phyloP scores from a whole-genome alignment of 2,113 vertebrate species.

The Megalops atlanticus region DNA sequence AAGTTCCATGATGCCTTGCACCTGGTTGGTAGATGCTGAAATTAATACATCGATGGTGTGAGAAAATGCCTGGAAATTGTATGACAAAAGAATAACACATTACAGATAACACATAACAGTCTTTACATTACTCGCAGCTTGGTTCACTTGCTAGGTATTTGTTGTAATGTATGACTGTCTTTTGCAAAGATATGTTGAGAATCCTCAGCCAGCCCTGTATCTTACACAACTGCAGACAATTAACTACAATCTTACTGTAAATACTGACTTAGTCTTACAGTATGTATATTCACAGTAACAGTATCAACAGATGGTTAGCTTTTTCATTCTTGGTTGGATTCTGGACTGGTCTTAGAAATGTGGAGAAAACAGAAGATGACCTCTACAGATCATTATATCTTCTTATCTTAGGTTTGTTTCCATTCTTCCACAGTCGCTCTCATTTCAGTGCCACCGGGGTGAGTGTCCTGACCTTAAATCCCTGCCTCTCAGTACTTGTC shows the following conservation, averaged over 20 bases:
- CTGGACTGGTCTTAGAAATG: not conserved
- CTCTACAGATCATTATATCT: not conserved
- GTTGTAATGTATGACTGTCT: not conserved
- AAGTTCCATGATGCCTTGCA: constrained; percentile 27
- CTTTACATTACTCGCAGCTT: not conserved
- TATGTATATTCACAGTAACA: too few relatives aligned
- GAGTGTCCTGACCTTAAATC: not conserved
- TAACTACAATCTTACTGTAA: not conserved
- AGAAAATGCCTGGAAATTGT: not conserved
- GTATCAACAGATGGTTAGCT: too few relatives aligned
- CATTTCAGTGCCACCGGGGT: too few relatives aligned
- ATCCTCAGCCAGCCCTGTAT: not conserved
- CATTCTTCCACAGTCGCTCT: not conserved
- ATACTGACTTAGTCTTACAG: too few relatives aligned
- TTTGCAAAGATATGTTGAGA: not conserved
- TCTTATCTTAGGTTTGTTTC: too few relatives aligned
- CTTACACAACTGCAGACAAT: not conserved
- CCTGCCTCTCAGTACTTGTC: not conserved
- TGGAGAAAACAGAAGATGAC: not conserved
- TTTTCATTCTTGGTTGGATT: not conserved
- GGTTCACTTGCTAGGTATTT: not conserved
- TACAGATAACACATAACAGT: not conserved
- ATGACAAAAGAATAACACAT: too few relatives aligned
- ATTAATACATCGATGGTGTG: too few relatives aligned
- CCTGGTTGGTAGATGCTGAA: constrained; percentile 42